Evolutionary conservation across 2,888 invertebrate species (phyloP).

Genomic region (Microlaimidae sp.): DNA sequence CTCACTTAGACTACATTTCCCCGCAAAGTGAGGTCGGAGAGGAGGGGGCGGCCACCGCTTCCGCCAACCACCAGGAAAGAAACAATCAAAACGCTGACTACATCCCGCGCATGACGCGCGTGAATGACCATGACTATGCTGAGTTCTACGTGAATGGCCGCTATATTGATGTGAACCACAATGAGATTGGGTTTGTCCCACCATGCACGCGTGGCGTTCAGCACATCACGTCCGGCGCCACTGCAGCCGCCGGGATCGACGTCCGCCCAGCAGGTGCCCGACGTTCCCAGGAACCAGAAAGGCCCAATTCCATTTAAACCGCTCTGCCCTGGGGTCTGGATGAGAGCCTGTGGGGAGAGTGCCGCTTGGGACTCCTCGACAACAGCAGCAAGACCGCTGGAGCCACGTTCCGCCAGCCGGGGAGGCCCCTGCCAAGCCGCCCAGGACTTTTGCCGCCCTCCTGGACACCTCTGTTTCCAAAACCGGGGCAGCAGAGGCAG

Average conservation of each 20-base stretch:
- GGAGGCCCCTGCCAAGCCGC: conserved; percentile 8
- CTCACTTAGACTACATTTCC: too few relatives aligned
- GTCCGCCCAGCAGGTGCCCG: too few relatives aligned
- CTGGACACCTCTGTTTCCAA: too few relatives aligned
- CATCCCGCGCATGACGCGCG: background rate
- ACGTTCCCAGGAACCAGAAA: too few relatives aligned
- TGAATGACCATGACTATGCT: conserved; percentile 19
- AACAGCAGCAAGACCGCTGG: too few relatives aligned
- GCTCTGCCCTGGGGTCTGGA: too few relatives aligned
- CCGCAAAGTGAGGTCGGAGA: too few relatives aligned
- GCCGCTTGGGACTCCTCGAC: too few relatives aligned
- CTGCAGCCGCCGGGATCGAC: conserved; percentile 1
- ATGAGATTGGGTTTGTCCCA: conserved; percentile 27
- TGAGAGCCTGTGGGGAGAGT: too few relatives aligned
- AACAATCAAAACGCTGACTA: background rate
- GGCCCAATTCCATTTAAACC: too few relatives aligned
- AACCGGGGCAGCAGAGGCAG: too few relatives aligned
- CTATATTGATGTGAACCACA: conserved; percentile 32
- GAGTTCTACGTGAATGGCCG: conserved; percentile 22
- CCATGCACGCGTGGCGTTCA: conserved; percentile 19
- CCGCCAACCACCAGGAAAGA: background rate
- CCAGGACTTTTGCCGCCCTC: conserved; percentile 13
- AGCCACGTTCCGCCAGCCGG: background rate
- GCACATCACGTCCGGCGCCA: conserved; percentile 3
- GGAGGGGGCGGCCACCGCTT: background rate